Evolutionary conservation across 2,113 vertebrate genomes (phyloP).

Genomic region (Otis tarda): DNA sequence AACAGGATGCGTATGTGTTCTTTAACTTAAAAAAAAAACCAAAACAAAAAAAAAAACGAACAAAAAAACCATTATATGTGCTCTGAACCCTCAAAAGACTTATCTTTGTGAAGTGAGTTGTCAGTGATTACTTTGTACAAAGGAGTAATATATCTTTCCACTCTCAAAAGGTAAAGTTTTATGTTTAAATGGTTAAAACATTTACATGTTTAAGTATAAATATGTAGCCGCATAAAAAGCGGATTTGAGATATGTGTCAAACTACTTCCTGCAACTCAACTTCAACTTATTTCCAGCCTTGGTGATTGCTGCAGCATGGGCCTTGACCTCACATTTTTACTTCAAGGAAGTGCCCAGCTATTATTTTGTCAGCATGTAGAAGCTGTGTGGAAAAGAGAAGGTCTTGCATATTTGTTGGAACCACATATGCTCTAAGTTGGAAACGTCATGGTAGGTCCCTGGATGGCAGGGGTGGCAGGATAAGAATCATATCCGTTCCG

Average conservation of each 20-base stretch:
- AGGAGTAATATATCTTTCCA: neutral
- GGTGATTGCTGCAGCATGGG: neutral
- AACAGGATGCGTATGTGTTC: neutral
- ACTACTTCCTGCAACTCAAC: neutral
- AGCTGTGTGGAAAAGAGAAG: neutral
- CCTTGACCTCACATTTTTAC: neutral
- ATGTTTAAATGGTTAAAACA: neutral
- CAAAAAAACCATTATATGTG: neutral
- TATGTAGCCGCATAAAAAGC: neutral
- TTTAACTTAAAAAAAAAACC: neutral
- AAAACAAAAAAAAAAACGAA: too few species aligned
- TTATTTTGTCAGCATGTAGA: neutral
- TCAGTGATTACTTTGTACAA: neutral
- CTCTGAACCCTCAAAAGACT: neutral
- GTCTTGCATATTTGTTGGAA: neutral
- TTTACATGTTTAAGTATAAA: neutral
- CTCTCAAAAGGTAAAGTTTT: neutral
- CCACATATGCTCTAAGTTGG: neutral
- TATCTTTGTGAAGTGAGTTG: neutral
- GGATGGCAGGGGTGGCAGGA: neutral
- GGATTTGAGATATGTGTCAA: neutral
- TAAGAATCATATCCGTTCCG: fast-evolving
- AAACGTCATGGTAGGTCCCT: neutral
- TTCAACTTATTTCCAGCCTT: neutral
- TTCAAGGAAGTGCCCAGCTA: neutral